phyloP scores from a whole-genome alignment of 2,888 invertebrate species.

The Eucera pruinosa region DNA sequence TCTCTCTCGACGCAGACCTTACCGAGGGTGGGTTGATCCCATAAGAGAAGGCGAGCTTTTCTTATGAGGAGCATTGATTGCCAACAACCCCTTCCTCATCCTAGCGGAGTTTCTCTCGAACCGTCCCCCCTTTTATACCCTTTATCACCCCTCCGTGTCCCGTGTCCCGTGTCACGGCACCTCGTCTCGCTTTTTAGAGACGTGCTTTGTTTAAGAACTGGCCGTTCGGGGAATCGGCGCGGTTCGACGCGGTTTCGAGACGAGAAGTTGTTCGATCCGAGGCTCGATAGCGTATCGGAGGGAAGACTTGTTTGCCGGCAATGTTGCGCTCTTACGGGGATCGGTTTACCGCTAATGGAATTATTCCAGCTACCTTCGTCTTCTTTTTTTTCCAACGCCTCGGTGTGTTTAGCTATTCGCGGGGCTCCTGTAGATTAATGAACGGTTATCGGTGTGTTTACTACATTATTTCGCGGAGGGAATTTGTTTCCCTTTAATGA shows the following conservation, averaged over 20 bases:
- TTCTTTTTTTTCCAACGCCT: neutral
- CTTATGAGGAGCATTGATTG: slow-evolving; percentile 84
- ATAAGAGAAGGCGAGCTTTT: slow-evolving; percentile 80
- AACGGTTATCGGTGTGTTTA: neutral
- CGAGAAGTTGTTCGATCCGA: slow-evolving; percentile 10
- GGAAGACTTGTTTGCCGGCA: neutral
- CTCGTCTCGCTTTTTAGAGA: slow-evolving; percentile 19
- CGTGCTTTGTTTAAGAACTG: slow-evolving; percentile 33
- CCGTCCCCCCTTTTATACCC: slow-evolving; percentile 34
- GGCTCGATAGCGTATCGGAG: slow-evolving; percentile 7
- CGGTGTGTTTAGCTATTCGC: neutral
- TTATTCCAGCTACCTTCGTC: neutral
- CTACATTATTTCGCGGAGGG: no score
- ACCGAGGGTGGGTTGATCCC: slow-evolving; percentile 73
- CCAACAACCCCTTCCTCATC: slow-evolving; percentile 79
- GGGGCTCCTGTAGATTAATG: neutral
- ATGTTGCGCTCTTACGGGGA: slow-evolving; percentile 2
- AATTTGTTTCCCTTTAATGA: no score
- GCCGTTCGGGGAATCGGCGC: neutral
- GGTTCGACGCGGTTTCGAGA: neutral
- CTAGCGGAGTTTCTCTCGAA: slow-evolving; percentile 54
- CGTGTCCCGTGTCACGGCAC: slow-evolving; percentile 26
- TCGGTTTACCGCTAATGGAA: slow-evolving; percentile 12
- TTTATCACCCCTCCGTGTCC: slow-evolving; percentile 31
- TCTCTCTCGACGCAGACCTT: slow-evolving; percentile 30